A percentile compares a stretch with the other conserved stretches of the same genome.
phyloP scores from a whole-genome alignment of 2,797 vertebrate genomes.

The Diplodus puntazzo region DNA sequence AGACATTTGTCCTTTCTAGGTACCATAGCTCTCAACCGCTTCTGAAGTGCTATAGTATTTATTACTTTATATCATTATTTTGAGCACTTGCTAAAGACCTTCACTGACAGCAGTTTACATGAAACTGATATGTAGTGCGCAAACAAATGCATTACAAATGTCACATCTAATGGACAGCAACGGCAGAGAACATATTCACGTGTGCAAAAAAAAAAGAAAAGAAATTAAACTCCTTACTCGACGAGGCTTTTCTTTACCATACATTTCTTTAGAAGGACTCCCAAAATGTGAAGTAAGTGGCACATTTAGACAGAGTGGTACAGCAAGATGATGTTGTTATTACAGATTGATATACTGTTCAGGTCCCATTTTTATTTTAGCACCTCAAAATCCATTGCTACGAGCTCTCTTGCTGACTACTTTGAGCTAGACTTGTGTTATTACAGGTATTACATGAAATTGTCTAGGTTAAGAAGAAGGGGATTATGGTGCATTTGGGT shows the following conservation, averaged over 20 bases:
- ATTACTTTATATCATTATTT: too few relatives aligned
- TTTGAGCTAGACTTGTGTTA: slow-evolving; percentile 94
- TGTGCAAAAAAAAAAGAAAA: slow-evolving; percentile 1
- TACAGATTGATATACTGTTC: slow-evolving; percentile 82
- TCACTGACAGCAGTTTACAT: neutral
- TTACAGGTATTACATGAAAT: slow-evolving; percentile 99
- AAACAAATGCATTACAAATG: slow-evolving; percentile 11
- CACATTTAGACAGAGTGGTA: slow-evolving; percentile 34
- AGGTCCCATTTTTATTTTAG: slow-evolving; percentile 76
- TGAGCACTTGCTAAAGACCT: neutral
- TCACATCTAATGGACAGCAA: slow-evolving; percentile 13
- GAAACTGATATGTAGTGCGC: neutral
- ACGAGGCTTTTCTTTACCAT: slow-evolving; percentile 23
- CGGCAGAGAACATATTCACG: neutral
- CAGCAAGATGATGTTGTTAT: slow-evolving; percentile 77
- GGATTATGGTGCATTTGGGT: slow-evolving; percentile 96
- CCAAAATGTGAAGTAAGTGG: slow-evolving; percentile 8
- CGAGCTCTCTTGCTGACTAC: slow-evolving; percentile 90
- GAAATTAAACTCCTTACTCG: slow-evolving; percentile 3
- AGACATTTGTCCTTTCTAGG: neutral
- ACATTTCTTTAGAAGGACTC: slow-evolving; percentile 26
- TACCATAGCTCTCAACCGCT: neutral
- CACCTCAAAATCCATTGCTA: slow-evolving; percentile 90
- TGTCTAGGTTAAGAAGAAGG: slow-evolving; percentile 93
- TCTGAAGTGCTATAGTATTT: neutral